A percentile compares a stretch with the other conserved stretches of the same genome.
Conservation (phyloP, 2,113 vertebrate genomes). For the Plestiodon gilberti region DNA sequence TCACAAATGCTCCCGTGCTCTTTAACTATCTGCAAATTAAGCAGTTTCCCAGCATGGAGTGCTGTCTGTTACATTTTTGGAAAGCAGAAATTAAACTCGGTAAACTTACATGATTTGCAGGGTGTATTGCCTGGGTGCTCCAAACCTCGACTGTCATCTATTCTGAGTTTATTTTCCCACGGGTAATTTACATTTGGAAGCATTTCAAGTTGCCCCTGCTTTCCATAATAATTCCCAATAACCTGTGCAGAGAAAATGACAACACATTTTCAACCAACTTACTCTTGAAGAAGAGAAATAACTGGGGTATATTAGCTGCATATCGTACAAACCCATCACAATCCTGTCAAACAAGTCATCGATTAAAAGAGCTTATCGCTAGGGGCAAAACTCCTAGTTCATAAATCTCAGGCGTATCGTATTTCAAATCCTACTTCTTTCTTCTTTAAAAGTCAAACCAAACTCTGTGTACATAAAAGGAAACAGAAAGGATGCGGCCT, state of each 20-base stretch:
- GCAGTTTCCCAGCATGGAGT: background rate
- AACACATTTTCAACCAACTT: background rate
- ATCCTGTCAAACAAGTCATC: background rate
- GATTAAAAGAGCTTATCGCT: background rate
- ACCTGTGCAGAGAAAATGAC: conserved; percentile 74
- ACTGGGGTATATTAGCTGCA: background rate
- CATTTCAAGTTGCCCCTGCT: conserved; percentile 86
- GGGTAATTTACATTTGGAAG: conserved; percentile 85
- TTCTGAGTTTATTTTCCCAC: conserved; percentile 73
- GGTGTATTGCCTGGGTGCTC: conserved; percentile 76
- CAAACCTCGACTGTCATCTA: conserved; percentile 71
- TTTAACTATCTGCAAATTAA: background rate
- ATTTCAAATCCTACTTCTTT: no score
- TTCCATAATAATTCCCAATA: conserved; percentile 92
- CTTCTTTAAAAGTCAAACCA: no score
- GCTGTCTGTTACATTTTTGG: background rate
- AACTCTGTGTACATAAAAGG: no score
- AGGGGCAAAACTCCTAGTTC: background rate
- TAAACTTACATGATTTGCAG: conserved; percentile 91
- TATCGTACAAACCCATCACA: background rate
- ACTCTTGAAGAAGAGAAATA: background rate
- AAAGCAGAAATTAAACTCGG: conserved; percentile 49
- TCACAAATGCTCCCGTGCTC: background rate
- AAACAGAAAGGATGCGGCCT: no score
- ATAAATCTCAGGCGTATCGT: background rate